These are phyloP conservation scores for Auanema sp. DNA, from an alignment of 2,888 invertebrate genomes.

Conservation along the genomic window DNA sequence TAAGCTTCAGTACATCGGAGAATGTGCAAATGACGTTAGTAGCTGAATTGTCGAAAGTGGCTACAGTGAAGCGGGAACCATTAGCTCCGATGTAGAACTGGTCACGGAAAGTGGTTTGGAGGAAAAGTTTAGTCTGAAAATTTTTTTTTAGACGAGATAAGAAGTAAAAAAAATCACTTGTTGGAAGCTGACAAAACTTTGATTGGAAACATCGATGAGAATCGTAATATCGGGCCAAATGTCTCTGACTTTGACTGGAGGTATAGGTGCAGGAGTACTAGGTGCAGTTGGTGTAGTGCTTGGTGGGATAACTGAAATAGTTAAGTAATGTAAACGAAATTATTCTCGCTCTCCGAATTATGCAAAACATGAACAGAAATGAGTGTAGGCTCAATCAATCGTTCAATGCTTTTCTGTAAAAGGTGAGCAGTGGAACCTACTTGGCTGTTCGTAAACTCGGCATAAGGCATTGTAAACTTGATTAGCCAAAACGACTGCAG, in stretches of 20 bases:
- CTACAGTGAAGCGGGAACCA: slow-evolving; percentile 28
- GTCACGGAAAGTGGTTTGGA: slow-evolving; percentile 21
- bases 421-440: slow-evolving; percentile 8
- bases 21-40: slow-evolving; percentile 29
- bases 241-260: slow-evolving; percentile 29
- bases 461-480: slow-evolving; percentile 10
- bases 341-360: neutral
- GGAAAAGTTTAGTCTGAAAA: slow-evolving; percentile 24
- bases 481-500: slow-evolving; percentile 12
- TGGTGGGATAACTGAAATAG: slow-evolving; percentile 22
- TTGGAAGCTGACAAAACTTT: slow-evolving; percentile 7
- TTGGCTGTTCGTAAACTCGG: slow-evolving; percentile 3
- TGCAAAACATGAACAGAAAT: no score
- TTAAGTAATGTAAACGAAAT: slow-evolving; percentile 1
- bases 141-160: no score
- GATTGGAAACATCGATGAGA: slow-evolving; percentile 29
- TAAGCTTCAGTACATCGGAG: slow-evolving; percentile 19
- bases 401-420: no score
- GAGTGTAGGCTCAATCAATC: no score
- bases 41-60: slow-evolving; percentile 29
- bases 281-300: slow-evolving; percentile 15
- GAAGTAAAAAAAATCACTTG: slow-evolving; percentile 5
- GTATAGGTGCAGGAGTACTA: slow-evolving; percentile 29
- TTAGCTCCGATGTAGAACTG: slow-evolving; percentile 30
- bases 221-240: slow-evolving; percentile 41